Evolutionary conservation across 2,113 vertebrate genomes (phyloP).

Genomic region (Oenanthe oenanthe): DNA sequence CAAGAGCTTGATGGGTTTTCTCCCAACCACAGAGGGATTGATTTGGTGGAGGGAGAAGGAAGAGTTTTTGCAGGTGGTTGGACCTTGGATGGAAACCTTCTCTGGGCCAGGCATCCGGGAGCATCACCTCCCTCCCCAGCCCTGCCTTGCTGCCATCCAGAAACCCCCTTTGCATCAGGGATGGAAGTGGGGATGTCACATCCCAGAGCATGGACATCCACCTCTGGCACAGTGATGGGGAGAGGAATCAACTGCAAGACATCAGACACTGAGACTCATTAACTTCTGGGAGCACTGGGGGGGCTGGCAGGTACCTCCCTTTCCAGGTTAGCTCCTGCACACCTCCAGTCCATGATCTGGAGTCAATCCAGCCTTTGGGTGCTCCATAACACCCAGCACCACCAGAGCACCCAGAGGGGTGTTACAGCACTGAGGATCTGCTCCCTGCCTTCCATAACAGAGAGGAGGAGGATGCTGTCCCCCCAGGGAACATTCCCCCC

Average conservation of each 20-base stretch:
- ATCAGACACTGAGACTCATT: background rate
- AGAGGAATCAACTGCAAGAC: background rate
- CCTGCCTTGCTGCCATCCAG: background rate
- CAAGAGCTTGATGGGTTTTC: background rate
- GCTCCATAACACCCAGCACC: background rate
- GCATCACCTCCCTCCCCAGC: background rate
- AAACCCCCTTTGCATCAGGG: background rate
- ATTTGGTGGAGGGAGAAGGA: background rate
- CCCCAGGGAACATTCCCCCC: background rate
- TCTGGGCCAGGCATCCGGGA: background rate
- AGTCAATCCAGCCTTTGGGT: background rate
- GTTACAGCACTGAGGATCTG: rapidly evolving
- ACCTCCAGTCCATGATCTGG: background rate
- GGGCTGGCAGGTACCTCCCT: background rate
- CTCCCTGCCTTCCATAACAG: rapidly evolving
- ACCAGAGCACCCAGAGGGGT: rapidly evolving
- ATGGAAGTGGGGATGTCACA: background rate
- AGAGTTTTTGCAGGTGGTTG: background rate
- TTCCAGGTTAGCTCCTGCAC: background rate
- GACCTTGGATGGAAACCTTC: background rate
- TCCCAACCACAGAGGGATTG: background rate
- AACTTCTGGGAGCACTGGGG: background rate
- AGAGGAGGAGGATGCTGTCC: background rate
- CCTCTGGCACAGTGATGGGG: background rate
- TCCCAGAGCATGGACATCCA: background rate